Conservation (phyloP, 2,888 invertebrate genomes). For the Pediacus dermestoides region DNA sequence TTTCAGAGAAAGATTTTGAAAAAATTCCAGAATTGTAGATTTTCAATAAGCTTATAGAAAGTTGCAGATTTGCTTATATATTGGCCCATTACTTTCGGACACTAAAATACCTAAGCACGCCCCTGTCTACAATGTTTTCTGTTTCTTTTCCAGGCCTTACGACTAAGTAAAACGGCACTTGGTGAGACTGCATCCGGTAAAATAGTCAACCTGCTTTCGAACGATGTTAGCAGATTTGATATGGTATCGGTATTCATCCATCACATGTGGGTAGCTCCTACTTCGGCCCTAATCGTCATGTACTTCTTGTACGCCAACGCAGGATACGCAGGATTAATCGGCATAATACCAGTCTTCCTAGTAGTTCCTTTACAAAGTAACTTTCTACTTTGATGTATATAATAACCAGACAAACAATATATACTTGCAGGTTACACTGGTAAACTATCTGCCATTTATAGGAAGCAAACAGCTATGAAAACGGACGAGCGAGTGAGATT, state of each 20-base stretch:
- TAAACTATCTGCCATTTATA: conserved; percentile 60
- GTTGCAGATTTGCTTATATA: too few relatives aligned
- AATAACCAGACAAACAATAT: too few relatives aligned
- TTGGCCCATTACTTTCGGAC: neutral
- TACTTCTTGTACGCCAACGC: conserved; percentile 75
- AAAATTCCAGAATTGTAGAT: too few relatives aligned
- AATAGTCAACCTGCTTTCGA: conserved; percentile 88
- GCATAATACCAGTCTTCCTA: conserved; percentile 72
- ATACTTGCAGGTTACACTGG: conserved; percentile 57
- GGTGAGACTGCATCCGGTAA: conserved; percentile 80
- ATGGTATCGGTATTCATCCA: conserved; percentile 78
- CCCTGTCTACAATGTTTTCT: too few relatives aligned
- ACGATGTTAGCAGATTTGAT: conserved; percentile 91
- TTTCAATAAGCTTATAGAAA: too few relatives aligned
- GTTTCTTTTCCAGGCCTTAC: conserved; percentile 59
- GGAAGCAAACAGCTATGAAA: conserved; percentile 75
- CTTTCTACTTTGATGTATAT: too few relatives aligned
- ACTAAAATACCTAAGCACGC: too few relatives aligned
- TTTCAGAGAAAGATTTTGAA: too few relatives aligned
- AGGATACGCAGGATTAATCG: conserved; percentile 70
- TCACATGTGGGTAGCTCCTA: conserved; percentile 83
- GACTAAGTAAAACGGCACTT: conserved; percentile 66
- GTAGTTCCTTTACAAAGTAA: conserved; percentile 83
- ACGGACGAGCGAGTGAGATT: conserved; percentile 88
- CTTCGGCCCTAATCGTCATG: conserved; percentile 64